Conservation (phyloP, 1,140 invertebrate genomes). For the Bombus terrestris region DNA sequence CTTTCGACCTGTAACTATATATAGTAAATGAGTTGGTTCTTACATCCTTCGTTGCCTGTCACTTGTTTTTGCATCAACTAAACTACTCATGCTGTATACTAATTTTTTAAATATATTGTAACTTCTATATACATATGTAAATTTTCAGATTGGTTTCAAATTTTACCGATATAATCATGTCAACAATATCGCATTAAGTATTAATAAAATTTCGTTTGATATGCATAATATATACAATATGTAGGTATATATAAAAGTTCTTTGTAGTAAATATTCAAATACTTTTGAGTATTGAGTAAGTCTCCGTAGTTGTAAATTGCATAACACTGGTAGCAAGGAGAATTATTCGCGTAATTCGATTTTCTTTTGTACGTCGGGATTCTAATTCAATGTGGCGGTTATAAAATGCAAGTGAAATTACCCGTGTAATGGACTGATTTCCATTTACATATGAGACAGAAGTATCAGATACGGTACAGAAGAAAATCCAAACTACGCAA, state of each 20-base stretch:
- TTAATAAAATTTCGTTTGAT: too few relatives aligned
- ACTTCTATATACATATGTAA: too few relatives aligned
- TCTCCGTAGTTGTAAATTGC: too few relatives aligned
- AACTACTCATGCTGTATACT: background rate
- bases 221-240: background rate
- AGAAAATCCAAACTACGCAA: background rate
- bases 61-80: too few relatives aligned
- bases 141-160: too few relatives aligned
- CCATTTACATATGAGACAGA: conserved; percentile 30
- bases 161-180: background rate
- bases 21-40: too few relatives aligned
- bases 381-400: background rate
- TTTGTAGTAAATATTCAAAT: background rate
- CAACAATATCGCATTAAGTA: background rate
- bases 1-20: too few relatives aligned
- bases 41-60: too few relatives aligned
- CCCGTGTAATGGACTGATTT: conserved; percentile 29
- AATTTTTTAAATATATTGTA: background rate
- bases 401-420: conserved; percentile 29
- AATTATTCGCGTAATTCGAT: conserved; percentile 21
- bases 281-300: background rate
- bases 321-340: background rate
- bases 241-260: background rate
- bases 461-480: background rate
- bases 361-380: conserved; percentile 2